These are phyloP conservation scores for Eptesicus fuscus DNA, from an alignment of 2,113 vertebrate genomes.

Conservation along the genomic window DNA sequence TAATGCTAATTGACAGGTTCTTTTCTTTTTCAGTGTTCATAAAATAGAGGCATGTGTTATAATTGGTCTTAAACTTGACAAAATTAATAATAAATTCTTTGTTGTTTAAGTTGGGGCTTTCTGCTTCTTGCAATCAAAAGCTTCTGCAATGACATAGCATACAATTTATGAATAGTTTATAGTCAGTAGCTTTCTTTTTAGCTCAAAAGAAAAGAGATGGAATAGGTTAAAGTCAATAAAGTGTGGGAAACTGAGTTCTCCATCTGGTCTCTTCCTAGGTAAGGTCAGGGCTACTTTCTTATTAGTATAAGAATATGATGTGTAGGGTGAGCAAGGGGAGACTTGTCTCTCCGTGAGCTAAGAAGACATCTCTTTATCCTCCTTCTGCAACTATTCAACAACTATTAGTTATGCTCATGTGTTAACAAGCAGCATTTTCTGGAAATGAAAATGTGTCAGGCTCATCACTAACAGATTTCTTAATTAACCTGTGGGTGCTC, in stretches of 20 bases:
- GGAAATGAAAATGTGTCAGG: slow-evolving; percentile 28
- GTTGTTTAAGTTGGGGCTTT: neutral
- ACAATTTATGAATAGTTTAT: neutral
- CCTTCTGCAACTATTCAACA: neutral
- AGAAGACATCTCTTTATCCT: neutral
- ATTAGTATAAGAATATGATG: neutral
- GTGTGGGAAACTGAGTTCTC: neutral
- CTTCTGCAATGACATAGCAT: neutral
- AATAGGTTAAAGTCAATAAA: neutral
- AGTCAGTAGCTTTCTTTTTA: neutral
- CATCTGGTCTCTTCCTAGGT: neutral
- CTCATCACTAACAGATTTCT: slow-evolving; percentile 23
- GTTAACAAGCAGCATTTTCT: slow-evolving; percentile 41
- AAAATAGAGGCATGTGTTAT: neutral
- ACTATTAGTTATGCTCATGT: neutral
- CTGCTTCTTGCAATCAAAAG: neutral
- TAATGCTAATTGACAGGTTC: neutral
- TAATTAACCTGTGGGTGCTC: slow-evolving; percentile 32
- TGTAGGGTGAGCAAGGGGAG: neutral
- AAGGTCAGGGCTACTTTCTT: neutral
- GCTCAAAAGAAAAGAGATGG: neutral
- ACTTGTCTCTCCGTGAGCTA: neutral
- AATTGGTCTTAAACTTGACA: neutral
- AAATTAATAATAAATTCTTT: neutral
- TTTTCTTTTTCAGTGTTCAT: neutral